These are phyloP conservation scores for Rhea americana DNA, from an alignment of 2,113 vertebrate species.

Conservation along the genomic window DNA sequence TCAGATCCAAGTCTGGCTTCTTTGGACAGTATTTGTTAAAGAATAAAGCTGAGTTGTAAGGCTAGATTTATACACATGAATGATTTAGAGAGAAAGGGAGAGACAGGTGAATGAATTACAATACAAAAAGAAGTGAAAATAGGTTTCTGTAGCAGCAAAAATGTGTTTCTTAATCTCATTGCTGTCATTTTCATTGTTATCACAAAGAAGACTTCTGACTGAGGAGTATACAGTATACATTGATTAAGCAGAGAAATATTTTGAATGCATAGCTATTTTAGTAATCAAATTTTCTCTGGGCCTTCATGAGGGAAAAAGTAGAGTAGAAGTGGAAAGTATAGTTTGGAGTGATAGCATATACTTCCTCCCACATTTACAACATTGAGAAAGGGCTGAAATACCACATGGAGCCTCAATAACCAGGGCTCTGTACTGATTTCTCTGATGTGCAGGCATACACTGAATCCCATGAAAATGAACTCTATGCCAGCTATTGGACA, in stretches of 20 bases:
- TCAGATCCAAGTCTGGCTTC: not conserved
- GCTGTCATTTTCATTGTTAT: not conserved
- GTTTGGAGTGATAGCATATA: not conserved
- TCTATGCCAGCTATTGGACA: not conserved
- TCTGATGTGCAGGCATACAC: not conserved
- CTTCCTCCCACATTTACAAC: too few relatives aligned
- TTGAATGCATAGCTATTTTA: not conserved
- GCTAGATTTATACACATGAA: not conserved
- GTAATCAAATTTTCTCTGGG: not conserved
- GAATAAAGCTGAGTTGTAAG: not conserved
- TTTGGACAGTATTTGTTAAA: not conserved
- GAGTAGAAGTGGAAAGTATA: not conserved
- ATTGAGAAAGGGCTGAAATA: not conserved
- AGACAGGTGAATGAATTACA: not conserved
- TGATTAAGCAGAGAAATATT: not conserved
- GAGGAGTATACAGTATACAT: not conserved
- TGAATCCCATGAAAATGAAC: fast-evolving
- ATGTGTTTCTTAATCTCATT: not conserved
- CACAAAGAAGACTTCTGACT: not conserved
- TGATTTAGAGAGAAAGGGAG: not conserved
- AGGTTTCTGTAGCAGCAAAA: not conserved
- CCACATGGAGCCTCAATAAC: fast-evolving
- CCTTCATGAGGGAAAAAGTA: not conserved
- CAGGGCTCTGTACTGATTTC: fast-evolving
- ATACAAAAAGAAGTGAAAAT: not conserved